Evolutionary conservation across 35 echinoderm and acorn worm species (phyloP), one percentile per base, ranked within the genome.

Genomic region (Heliocidaris erythrogramma): DNA sequence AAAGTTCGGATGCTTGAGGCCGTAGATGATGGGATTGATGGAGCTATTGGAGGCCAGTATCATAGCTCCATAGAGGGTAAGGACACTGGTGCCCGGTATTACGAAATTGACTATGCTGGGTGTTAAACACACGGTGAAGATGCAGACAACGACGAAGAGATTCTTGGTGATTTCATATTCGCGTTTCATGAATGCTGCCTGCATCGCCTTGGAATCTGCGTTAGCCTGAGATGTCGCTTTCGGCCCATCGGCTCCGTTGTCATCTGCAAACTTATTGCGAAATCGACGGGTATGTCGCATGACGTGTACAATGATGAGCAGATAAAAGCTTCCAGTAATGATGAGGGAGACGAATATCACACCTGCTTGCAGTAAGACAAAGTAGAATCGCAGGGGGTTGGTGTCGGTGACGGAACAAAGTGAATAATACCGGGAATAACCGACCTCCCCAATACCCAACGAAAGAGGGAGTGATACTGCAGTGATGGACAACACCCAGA

Each of bases 1-100:
- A 49, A 96, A 96, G 12, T 96, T 91, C 8, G 95, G 95, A 86
- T 96, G 95, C 31, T 96, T 96, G 32, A 96, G 49, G 30, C 60
- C 95, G 35, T 96, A 96, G 95, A 96, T 96, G 16, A 96, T 56
- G 5, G 95, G 95, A 59, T 96, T 96, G 30, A 96, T 91, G 13
- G 90, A 93, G 30, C 92, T 96, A 47, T 96, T 96, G 18, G 49
- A 29, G 3, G 85, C n/a, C 13, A 85, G 21, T 47, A 95, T 30
- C 47, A 96, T 71, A 7, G 78, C 48, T 48, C 90, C 49, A 49
- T 92, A 96, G 2, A 85, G 91, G 24, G 93, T 96, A 14, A 93
- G 48, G 49, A 94, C 91, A 42, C 93, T 85, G 53, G 60, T 96
- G 6, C 47, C 31, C 16, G 95, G 95, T 47, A 96, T 94, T 1